Evolutionary conservation across 2,113 vertebrate species (phyloP), one percentile per base, ranked within the genome.

Genomic region (Micronycteris hirsuta): DNA sequence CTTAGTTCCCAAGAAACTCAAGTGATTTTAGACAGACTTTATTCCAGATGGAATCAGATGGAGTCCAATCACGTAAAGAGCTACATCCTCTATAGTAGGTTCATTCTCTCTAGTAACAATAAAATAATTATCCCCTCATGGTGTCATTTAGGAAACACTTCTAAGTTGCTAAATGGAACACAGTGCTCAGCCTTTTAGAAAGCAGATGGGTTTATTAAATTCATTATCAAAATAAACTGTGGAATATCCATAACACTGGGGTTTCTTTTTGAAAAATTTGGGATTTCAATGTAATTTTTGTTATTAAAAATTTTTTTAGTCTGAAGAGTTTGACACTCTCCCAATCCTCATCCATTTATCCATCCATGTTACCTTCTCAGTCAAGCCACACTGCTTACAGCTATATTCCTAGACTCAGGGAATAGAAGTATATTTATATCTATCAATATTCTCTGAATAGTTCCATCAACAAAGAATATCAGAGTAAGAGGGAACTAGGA

Each of bases 21-120:
- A 67, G 11, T 74, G 38, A 65, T 88, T 82, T 85, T 15, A 28
- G 33, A 47, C 71, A 26, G 61, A 65, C 12, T 82, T 87, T 77
- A 85, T 73, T 22, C 49, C 24, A 6, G 11, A 8, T n/a, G 31
- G 17, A 43, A 47, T 83, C 81, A 89, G n/a, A 43, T 43, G 20
- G 76, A 89, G n/a, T 58, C 41, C 4, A 81, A 0, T 81, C 41
- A 54, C 43, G n/a, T 36, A 17, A 95, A 78, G 68, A 91, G 10
- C 20, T 85, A 26, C 2, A 43, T 26, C 15, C 15, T 71, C n/a
- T 84, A 14, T 8, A 31, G 67, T 77, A 47, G 22, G 13, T 67
- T 91, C 73, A 54, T 90, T 94, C 28, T 94, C 15, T 97, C 36
- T 89, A 68, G 83, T 92, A 84, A 74, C 47, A 65, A 3, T 41